Evolutionary conservation across 2,888 invertebrate species (phyloP).

Genomic region (Drosophila robusta): DNA sequence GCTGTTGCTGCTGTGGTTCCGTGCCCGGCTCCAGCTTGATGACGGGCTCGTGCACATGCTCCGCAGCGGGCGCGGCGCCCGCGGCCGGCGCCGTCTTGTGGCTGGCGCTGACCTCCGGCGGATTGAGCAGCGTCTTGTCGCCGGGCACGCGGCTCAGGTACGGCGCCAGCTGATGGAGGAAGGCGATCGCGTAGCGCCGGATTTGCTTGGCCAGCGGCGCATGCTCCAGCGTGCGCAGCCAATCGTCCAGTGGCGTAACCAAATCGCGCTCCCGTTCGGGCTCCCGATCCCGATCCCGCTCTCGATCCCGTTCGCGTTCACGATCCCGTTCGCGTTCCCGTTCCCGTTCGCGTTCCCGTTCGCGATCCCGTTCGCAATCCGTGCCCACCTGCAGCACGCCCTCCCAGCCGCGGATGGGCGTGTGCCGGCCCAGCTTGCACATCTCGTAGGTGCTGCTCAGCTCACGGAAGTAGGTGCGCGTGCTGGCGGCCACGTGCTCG

Average conservation of each 20-base stretch:
- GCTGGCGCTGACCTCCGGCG: constrained; percentile 85
- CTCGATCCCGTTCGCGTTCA: constrained; percentile 9
- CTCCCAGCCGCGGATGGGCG: constrained; percentile 94
- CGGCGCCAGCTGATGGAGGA: constrained; percentile 91
- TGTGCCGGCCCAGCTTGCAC: constrained; percentile 96
- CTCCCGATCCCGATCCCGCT: background rate
- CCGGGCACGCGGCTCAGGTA: constrained; percentile 90
- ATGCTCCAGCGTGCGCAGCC: constrained; percentile 94
- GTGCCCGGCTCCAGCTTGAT: constrained; percentile 68
- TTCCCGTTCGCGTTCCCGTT: constrained; percentile 85
- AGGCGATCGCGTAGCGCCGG: constrained; percentile 94
- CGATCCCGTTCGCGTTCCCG: constrained; percentile 16
- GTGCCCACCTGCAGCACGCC: constrained; percentile 93
- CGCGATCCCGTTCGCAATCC: constrained; percentile 79
- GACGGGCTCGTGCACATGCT: constrained; percentile 44
- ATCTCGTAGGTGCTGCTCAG: constrained; percentile 97
- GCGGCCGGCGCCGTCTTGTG: constrained; percentile 2
- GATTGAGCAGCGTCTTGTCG: constrained; percentile 90
- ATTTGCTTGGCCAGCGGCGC: constrained; percentile 93
- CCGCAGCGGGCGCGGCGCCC: constrained; percentile 60
- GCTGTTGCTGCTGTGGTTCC: constrained; percentile 27
- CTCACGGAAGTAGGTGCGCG: constrained; percentile 95
- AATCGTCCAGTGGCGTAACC: constrained; percentile 91
- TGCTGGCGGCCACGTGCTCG: constrained; percentile 91
- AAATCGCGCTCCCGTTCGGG: background rate